Percentiles rank a stretch among this genome's conserved stretches.
phyloP scores from a whole-genome alignment of 2,797 vertebrate genomes.

The Oceanodroma leucorhoa region DNA sequence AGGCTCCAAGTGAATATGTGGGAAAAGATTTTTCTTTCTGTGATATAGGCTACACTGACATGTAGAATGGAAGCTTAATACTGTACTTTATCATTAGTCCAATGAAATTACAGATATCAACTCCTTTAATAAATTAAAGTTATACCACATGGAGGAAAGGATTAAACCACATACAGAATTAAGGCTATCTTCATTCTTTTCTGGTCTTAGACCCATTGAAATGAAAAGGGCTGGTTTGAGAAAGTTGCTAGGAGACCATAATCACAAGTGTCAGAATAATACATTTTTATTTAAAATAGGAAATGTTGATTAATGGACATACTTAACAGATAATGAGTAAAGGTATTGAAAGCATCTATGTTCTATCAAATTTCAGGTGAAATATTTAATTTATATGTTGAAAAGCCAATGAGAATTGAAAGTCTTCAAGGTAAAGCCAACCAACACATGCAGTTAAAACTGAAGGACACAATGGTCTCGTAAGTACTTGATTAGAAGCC shows the following conservation, averaged over 20 bases:
- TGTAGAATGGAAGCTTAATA: slow-evolving; percentile 25
- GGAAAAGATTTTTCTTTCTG: slow-evolving; percentile 17
- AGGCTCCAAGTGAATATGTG: not conserved
- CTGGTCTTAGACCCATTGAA: not conserved
- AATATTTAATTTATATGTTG: slow-evolving; percentile 38
- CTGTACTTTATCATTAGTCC: slow-evolving; percentile 23
- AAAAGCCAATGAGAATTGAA: slow-evolving; percentile 29
- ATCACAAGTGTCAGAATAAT: slow-evolving; percentile 56
- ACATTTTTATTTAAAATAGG: slow-evolving; percentile 60
- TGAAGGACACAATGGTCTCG: not conserved
- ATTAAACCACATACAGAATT: slow-evolving; percentile 27
- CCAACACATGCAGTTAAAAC: not conserved
- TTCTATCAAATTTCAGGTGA: slow-evolving; percentile 31
- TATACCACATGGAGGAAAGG: slow-evolving; percentile 21
- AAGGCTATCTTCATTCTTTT: slow-evolving; percentile 1
- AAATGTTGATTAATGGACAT: slow-evolving; percentile 59
- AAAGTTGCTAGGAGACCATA: slow-evolving; percentile 61
- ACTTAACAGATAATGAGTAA: slow-evolving; percentile 46
- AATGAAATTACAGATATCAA: slow-evolving; percentile 36
- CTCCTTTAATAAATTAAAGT: slow-evolving; percentile 40
- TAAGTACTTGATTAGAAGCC: not conserved
- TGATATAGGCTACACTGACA: not conserved
- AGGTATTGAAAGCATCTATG: slow-evolving; percentile 44
- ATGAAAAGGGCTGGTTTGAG: not conserved
- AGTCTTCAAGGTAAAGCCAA: slow-evolving; percentile 36